Evolutionary conservation across 2,888 invertebrate genomes (phyloP).

Genomic region (Polietes domitor): DNA sequence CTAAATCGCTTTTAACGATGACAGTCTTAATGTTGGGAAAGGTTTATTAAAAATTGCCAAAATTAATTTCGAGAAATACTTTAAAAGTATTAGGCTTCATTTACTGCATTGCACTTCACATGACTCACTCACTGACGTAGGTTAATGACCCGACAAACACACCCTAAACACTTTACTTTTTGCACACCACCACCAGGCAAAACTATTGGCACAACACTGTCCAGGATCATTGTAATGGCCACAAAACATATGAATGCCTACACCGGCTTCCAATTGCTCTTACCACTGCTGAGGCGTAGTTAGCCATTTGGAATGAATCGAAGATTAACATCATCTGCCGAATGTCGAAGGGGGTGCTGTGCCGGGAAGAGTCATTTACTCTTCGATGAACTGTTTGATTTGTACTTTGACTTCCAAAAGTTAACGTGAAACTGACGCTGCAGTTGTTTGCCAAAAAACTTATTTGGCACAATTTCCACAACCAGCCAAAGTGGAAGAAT

Average conservation of each 20-base stretch:
- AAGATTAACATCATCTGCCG: conserved; percentile 34
- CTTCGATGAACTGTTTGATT: background rate
- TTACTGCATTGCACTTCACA: too few relatives aligned
- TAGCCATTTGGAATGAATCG: conserved; percentile 32
- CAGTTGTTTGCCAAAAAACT: background rate
- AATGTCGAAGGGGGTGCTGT: background rate
- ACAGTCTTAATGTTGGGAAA: background rate
- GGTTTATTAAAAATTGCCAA: too few relatives aligned
- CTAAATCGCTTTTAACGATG: too few relatives aligned
- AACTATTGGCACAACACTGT: too few relatives aligned
- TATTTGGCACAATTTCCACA: background rate
- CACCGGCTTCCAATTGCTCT: background rate
- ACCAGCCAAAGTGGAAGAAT: background rate
- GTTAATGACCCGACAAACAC: too few relatives aligned
- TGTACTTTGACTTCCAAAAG: conserved; percentile 11
- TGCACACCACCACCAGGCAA: too few relatives aligned
- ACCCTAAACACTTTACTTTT: too few relatives aligned
- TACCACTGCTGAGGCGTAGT: conserved; percentile 37
- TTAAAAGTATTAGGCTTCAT: too few relatives aligned
- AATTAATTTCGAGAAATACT: too few relatives aligned
- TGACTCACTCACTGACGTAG: too few relatives aligned
- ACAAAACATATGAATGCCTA: too few relatives aligned
- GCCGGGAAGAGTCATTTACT: background rate
- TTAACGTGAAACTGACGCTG: background rate
- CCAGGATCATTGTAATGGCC: too few relatives aligned